phyloP scores from a whole-genome alignment of 2,888 invertebrate genomes.

The Euphydryas editha region DNA sequence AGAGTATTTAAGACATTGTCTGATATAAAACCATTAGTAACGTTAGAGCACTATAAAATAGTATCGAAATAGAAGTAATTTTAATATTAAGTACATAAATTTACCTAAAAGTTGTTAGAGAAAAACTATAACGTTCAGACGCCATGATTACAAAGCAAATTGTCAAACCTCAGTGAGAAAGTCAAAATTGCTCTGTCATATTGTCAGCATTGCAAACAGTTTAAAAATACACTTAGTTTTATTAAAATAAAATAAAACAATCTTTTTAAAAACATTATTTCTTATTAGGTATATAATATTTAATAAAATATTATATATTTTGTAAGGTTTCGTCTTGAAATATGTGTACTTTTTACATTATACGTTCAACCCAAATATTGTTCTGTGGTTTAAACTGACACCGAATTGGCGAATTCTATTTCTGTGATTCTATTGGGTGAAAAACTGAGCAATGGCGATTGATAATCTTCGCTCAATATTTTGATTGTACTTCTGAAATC shows the following conservation, averaged over 20 bases:
- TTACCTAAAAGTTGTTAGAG: constrained; percentile 90
- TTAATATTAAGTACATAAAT: constrained; percentile 32
- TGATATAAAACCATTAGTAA: neutral
- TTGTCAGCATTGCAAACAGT: constrained; percentile 47
- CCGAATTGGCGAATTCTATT: no score
- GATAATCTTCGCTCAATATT: constrained; percentile 69
- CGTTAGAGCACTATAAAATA: neutral
- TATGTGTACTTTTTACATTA: no score
- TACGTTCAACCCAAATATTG: no score
- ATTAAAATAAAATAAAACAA: no score
- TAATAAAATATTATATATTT: no score
- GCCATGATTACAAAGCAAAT: constrained; percentile 90
- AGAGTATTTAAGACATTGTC: neutral
- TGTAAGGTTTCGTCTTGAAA: no score
- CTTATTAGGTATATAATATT: no score
- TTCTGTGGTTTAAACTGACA: no score
- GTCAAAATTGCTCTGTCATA: constrained; percentile 60
- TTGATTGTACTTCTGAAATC: constrained; percentile 59
- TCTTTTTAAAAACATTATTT: no score
- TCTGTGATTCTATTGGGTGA: no score
- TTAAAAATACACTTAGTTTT: constrained; percentile 6
- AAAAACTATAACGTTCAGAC: constrained; percentile 98
- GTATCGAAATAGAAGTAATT: neutral
- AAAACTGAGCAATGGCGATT: constrained; percentile 54
- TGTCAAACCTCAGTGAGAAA: constrained; percentile 49